Percentiles rank a stretch among this genome's conserved stretches.
These are phyloP conservation scores for Cyrtorhinus lividipennis DNA, from an alignment of 1,140 invertebrate genomes.

Conservation along the genomic window DNA sequence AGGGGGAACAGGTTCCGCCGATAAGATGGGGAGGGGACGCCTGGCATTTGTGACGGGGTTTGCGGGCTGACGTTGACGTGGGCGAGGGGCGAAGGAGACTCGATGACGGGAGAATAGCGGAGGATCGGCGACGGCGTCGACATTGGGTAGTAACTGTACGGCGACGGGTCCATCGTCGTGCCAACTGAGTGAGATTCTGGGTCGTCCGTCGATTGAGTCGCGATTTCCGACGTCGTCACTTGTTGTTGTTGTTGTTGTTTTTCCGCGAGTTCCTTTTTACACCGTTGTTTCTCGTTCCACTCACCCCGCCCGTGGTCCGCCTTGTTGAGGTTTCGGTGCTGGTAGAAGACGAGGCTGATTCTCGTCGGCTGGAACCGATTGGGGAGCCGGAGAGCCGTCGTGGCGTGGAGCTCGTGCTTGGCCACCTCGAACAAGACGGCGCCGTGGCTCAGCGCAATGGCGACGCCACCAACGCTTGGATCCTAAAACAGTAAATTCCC, in stretches of 20 bases:
- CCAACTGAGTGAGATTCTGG: not conserved
- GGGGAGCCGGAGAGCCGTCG: slow-evolving; percentile 72
- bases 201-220: not conserved
- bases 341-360: slow-evolving; percentile 88
- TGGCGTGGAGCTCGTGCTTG: slow-evolving; percentile 88
- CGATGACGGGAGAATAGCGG: not conserved
- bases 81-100: not conserved
- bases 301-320: slow-evolving; percentile 75
- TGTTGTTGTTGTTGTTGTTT: too few species aligned
- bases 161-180: not conserved
- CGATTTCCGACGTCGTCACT: not conserved
- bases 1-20: not conserved
- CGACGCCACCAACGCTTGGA: slow-evolving; percentile 79
- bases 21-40: not conserved
- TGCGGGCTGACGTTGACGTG: not conserved
- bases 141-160: not conserved
- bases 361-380: slow-evolving; percentile 75
- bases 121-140: not conserved
- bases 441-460: slow-evolving; percentile 83
- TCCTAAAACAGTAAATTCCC: slow-evolving; percentile 34
- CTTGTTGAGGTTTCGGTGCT: slow-evolving; percentile 80
- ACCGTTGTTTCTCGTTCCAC: slow-evolving; percentile 78
- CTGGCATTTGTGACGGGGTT: not conserved
- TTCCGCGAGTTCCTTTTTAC: slow-evolving; percentile 37
- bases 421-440: slow-evolving; percentile 90